Percentiles rank a stretch among this genome's conserved stretches.
Conservation (phyloP, 2,888 invertebrate species). For the Carabus problematicus region DNA sequence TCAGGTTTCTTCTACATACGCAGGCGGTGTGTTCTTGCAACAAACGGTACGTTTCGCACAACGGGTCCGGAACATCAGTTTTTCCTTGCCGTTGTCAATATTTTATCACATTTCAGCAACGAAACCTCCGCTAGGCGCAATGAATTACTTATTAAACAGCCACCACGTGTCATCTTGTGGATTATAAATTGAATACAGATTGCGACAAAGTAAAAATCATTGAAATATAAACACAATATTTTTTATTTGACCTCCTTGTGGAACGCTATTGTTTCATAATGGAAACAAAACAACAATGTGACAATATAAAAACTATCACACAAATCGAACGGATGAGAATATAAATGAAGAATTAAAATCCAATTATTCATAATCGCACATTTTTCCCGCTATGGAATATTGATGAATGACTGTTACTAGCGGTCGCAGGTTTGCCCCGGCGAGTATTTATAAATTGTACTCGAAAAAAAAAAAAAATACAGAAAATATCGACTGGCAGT, state of each 20-base stretch:
- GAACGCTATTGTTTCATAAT: too few species aligned
- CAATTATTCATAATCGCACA: conserved; percentile 26
- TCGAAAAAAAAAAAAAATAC: conserved; percentile 17
- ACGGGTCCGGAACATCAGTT: conserved; percentile 1
- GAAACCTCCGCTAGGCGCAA: background rate
- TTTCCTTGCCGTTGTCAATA: conserved; percentile 5
- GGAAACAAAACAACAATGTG: too few species aligned
- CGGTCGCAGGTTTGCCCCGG: conserved; percentile 26
- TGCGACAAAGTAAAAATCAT: background rate
- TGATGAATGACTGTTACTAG: conserved; percentile 35
- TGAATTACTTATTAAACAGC: conserved; percentile 11
- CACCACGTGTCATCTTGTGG: background rate
- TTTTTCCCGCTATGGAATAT: conserved; percentile 22
- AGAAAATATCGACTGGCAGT: background rate
- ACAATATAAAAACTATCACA: too few species aligned
- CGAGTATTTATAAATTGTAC: conserved; percentile 32
- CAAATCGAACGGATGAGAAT: background rate
- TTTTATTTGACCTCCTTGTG: too few species aligned
- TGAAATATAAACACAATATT: too few species aligned
- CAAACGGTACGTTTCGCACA: background rate
- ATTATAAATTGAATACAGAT: conserved; percentile 14
- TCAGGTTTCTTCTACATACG: background rate
- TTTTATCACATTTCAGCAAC: conserved; percentile 11
- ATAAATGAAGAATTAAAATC: conserved; percentile 33
- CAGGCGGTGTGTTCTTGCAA: conserved; percentile 5